These are phyloP conservation scores for Diplodus sargus DNA, from an alignment of 2,797 vertebrate genomes.

Conservation along the genomic window DNA sequence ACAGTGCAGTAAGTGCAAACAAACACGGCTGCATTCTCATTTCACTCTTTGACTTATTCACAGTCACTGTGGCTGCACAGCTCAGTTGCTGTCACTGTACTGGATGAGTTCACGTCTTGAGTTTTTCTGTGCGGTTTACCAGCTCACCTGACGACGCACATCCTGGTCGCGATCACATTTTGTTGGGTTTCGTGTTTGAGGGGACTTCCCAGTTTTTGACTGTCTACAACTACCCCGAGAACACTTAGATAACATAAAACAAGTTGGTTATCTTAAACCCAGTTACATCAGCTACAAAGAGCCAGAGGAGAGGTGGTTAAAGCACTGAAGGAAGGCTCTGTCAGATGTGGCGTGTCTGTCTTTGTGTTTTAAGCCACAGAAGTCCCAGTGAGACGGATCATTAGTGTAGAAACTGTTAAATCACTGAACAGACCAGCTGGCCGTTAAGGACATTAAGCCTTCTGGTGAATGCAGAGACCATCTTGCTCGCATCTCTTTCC, in stretches of 20 bases:
- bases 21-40: background rate
- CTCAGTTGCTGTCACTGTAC: background rate
- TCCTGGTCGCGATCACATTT: background rate
- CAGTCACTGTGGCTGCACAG: background rate
- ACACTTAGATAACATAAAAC: slow-evolving; percentile 14
- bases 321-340: slow-evolving; percentile 9
- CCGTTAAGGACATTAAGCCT: slow-evolving; percentile 46
- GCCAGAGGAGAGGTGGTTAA: slow-evolving; percentile 4
- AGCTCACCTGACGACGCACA: background rate
- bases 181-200: background rate
- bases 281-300: slow-evolving; percentile 3
- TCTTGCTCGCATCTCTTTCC: slow-evolving; percentile 24
- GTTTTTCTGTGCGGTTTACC: background rate
- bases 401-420: slow-evolving; percentile 55
- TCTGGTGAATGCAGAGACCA: slow-evolving; percentile 19
- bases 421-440: slow-evolving; percentile 53
- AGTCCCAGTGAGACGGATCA: slow-evolving; percentile 36
- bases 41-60: background rate
- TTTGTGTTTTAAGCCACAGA: slow-evolving; percentile 38
- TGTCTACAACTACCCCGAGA: background rate
- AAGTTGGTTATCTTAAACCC: slow-evolving; percentile 5
- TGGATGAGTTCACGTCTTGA: background rate
- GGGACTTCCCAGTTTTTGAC: background rate
- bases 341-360: slow-evolving; percentile 25
- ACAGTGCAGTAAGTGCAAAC: slow-evolving; percentile 92